Evolutionary conservation across 1,140 invertebrate species (phyloP), one percentile per base, ranked within the genome.

Genomic region (Calephelis nemesis): DNA sequence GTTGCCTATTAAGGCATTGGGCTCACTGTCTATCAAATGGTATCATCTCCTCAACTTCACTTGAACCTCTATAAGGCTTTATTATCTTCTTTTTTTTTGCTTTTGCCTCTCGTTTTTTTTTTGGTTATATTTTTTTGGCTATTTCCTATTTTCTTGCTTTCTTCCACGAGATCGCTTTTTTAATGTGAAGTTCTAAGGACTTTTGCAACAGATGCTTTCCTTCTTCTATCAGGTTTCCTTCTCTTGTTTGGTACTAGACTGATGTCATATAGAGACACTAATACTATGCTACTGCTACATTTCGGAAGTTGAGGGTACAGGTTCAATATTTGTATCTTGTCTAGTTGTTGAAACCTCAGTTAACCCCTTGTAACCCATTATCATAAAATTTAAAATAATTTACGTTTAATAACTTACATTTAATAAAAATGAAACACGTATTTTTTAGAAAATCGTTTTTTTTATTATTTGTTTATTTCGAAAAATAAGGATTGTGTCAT

Each of bases 241-340:
- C 62, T 63, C 47, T 71, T 75, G n/a, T 75, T 65, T 73, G 75
- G 70, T 64, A 70, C 45, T 42, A 73, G 66, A 73, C 68, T 75
- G 19, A 71, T 73, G 63, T 63, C 71, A 75, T 75, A 68, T 9
- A 71, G 76, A 71, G 73, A 73, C 63, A 75, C 70, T 19, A 75
- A 45, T 52, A 65, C 48, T 65, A 75, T 63, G 72, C 62, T 68
- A 63, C 71, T 73, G 60, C 71, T 63, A 71, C 71, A 71, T 66
- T 48, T 66, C 68, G 48, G 73, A 72, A 73, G 73, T 70, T 54
- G 70, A 74, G 39, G 68, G 70, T 62, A 45, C 47, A 63, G 52
- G 52, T 65, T 65, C 68, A 70, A 42, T 62, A 65, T 70, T 65
- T 48, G 40, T 70, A 50, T 70, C 52, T 70, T 65, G 63, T 70